Evolutionary conservation across 2,888 invertebrate species (phyloP), one percentile per base, ranked within the genome.

Genomic region (Prenolepis imparis): DNA sequence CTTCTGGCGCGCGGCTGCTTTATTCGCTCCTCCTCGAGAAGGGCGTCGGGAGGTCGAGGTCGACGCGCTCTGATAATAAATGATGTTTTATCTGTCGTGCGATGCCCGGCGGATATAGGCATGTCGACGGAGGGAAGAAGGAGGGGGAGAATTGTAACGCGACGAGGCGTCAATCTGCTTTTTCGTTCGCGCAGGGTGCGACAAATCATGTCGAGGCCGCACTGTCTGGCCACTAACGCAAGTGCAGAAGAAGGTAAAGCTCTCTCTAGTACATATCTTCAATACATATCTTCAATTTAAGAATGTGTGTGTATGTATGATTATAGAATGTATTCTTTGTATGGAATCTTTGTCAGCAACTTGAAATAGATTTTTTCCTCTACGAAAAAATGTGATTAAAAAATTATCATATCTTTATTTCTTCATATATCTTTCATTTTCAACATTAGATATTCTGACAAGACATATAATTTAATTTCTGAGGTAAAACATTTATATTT

Each of bases 181-280:
- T 86, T 89, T 86, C 84, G 80, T 83, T 86, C 84, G 87, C 87
- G 89, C 88, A 87, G 88, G 87, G 80, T 87, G 83, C 88, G 68
- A 72, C 84, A 70, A 74, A 85, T 74, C 73, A 39, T 24, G 12
- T 61, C 32, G 77, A 84, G 74, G 83, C 55, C 64, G 57, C 28
- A 44, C 1, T 57, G 48, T 24, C 74, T 36, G 52, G 55, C 61
- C 61, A 63, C 44, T 66, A 52, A 39, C 32, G 12, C 72, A 15
- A 73, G 9, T 18, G 48, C 39, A 66, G 44, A 21, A 36, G 68
- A 87, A 89, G 87, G 86, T 89, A 89, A 88, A 64, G 44, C 24
- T 24, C 48, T 32, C 8, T 28, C 24, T 18, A 18, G 15, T 39
- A n/a, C n/a, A n/a, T n/a, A 52, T 24, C 18, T 15, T 39, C 24